Evolutionary conservation across 2,113 vertebrate genomes (phyloP).

Genomic region (Semnornis frantzii): DNA sequence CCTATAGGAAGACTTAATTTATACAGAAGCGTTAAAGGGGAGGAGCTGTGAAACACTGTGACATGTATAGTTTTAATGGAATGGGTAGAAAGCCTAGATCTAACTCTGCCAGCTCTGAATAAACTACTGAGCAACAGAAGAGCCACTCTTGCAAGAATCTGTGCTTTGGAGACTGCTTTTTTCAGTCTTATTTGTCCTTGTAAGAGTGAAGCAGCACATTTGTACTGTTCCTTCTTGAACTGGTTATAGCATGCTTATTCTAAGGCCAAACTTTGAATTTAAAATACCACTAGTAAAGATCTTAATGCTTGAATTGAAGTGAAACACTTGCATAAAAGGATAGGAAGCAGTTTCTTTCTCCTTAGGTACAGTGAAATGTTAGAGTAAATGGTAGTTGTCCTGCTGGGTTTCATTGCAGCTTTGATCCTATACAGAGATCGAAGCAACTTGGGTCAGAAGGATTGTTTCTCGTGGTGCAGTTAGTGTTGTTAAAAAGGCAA

Average conservation of each 20-base stretch:
- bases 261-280: neutral
- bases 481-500: neutral
- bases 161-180: neutral
- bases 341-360: neutral
- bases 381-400: neutral
- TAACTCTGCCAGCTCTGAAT: neutral
- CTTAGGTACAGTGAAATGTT: neutral
- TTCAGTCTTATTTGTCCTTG: neutral
- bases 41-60: neutral
- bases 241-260: neutral
- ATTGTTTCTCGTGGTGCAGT: neutral
- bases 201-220: neutral
- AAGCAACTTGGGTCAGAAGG: neutral
- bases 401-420: neutral
- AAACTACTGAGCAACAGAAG: neutral
- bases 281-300: neutral
- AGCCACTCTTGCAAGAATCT: neutral
- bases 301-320: neutral
- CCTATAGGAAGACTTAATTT: neutral
- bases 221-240: neutral
- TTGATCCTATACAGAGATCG: neutral
- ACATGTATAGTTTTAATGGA: neutral
- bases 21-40: neutral
- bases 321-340: neutral
- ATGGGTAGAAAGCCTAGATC: neutral